Base-by-base conservation (phyloP, 1,140 invertebrate genomes). In the Phocides pigmalion region DNA sequence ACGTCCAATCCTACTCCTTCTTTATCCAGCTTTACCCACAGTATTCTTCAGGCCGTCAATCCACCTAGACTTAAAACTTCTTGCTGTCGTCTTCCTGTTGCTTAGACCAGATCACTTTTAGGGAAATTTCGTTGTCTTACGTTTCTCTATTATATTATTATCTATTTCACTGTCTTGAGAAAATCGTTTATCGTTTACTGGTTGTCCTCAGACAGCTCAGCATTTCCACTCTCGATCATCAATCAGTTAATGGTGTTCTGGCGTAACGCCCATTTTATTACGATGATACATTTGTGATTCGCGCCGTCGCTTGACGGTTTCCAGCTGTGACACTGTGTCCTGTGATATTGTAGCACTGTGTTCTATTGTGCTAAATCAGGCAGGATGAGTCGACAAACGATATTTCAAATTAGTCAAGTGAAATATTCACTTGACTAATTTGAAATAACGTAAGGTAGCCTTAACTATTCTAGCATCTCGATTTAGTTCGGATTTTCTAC, bases 221-320 rank as follows among this genome's bases (percentile, higher is more conserved):
- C 56, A 56, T 58, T 56, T 66, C 44, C 58, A 35, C 42, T 61
- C 44, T 70, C 70, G 50, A 68, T 71, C 68, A 73, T 71, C 74
- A 76, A 76, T 77, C 74, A 72, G 66, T 59, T 68, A 77, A 74
- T 73, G 68, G 74, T 58, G 64, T 66, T 53, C 64, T 66, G 68
- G 70, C 56, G 69, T 59, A 47, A 56, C 66, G 69, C 50, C 41
- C 56, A 68, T 71, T 72, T 71, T 70, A 72, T 77, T 76, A 72
- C 63, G 58, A 70, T 80, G 71, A 81, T 79, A 68, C 62, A 71
- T 71, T 71, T 68, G 69, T 59, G 42, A 59, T 47, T 25, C 41
- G 41, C 53, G 41, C 53, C 54, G 42, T 59, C 42, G 16, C 35
- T 42, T 28, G 54, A 59, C n/a, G 54, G 14, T 44, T 59, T 59